phyloP scores from a whole-genome alignment of 2,888 invertebrate genomes.

The Camponotus fellah region DNA sequence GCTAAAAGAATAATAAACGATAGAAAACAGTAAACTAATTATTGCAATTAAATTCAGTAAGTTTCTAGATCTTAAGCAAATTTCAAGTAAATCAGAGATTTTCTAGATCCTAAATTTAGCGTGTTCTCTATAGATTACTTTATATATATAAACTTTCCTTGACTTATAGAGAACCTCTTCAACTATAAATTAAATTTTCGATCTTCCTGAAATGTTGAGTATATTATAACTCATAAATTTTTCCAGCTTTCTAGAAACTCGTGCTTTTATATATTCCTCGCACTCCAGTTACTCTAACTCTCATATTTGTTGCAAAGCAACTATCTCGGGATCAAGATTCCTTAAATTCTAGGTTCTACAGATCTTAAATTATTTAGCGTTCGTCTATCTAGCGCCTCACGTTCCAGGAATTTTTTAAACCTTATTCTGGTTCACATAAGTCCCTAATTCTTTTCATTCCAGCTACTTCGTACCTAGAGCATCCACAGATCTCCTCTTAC shows the following conservation, averaged over 20 bases:
- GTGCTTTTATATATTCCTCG: conserved; percentile 22
- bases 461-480: neutral
- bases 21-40: conserved; percentile 15
- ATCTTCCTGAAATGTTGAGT: conserved; percentile 9
- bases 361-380: conserved; percentile 29
- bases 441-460: conserved; percentile 38
- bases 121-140: neutral
- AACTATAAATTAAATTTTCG: neutral
- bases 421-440: neutral
- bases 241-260: neutral
- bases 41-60: conserved; percentile 9
- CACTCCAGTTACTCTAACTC: neutral
- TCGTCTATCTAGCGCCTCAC: conserved; percentile 4
- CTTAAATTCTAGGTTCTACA: conserved; percentile 30
- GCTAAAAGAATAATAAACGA: conserved; percentile 20
- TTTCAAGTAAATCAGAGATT: neutral
- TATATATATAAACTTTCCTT: neutral
- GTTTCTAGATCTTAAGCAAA: neutral
- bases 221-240: conserved; percentile 9
- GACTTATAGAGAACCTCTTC: neutral
- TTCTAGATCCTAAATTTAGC: neutral
- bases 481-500: conserved; percentile 18
- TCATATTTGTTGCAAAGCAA: conserved; percentile 30
- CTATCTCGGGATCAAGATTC: conserved; percentile 4
- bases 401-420: conserved; percentile 27